Evolutionary conservation across 2,113 vertebrate species (phyloP).

Genomic region (Megaleporinus macrocephalus): DNA sequence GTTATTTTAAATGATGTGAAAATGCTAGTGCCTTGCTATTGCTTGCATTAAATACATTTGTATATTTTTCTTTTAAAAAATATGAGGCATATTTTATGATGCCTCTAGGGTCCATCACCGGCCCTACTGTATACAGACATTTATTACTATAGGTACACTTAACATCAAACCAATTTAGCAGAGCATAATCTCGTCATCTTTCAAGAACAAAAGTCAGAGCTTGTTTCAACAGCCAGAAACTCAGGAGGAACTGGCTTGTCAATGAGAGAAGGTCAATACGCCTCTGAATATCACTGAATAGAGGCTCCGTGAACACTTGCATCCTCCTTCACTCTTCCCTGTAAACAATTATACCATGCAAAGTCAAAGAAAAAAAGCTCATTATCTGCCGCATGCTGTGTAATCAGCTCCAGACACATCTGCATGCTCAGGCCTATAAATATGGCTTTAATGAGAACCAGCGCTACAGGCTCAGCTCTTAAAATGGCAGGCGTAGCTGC

Average conservation of each 20-base stretch:
- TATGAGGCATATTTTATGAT: too few relatives aligned
- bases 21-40: too few relatives aligned
- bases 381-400: constrained; percentile 54
- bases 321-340: constrained; percentile 45
- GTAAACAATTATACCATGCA: constrained; percentile 59
- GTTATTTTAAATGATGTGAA: too few relatives aligned
- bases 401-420: constrained; percentile 68
- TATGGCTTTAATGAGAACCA: constrained; percentile 73
- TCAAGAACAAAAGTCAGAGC: too few relatives aligned
- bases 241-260: not conserved
- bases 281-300: not conserved
- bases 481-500: constrained; percentile 59
- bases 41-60: too few relatives aligned
- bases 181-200: too few relatives aligned
- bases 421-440: constrained; percentile 63
- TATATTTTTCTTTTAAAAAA: too few relatives aligned
- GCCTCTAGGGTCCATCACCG: too few relatives aligned
- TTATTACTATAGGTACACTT: too few relatives aligned
- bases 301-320: not conserved
- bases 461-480: constrained; percentile 62
- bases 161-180: too few relatives aligned
- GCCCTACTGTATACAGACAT: too few relatives aligned
- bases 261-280: not conserved
- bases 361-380: constrained; percentile 33
- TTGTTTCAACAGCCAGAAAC: too few relatives aligned